Evolutionary conservation across 2,113 vertebrate genomes (phyloP), one percentile per base, ranked within the genome.

Genomic region (Nymphicus hollandicus): DNA sequence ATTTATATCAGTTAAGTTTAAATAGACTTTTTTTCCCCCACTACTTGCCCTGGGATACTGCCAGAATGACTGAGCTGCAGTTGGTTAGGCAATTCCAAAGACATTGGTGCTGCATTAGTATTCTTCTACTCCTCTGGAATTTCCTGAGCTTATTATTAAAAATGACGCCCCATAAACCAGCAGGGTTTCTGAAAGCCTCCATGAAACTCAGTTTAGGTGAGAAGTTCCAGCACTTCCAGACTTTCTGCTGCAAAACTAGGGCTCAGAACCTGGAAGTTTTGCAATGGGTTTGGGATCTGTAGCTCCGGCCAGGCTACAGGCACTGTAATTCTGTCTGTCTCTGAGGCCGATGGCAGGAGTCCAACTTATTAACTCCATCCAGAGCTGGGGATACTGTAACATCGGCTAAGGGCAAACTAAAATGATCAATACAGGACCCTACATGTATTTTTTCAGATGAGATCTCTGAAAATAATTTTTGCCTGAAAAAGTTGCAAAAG

Each of bases 101-200:
- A 72, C 49, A 47, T 28, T 60, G 43, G 18, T 91, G 18, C 8
- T 93, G 22, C 55, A 12, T 78, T 93, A 82, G 20, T 63, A 24
- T 56, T 95, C 33, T 79, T 93, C 68, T 46, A 65, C 11, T 76
- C 8, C 43, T 73, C 58, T 43, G 56, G 63, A 95, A 93, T 94
- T 95, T 93, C 92, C 81, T 71, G 33, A 56, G 16, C 15, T 91
- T 88, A 53, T 76, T 96, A 94, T 96, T 97, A 89, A 95, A 93
- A 95, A 88, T 81, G 47, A 74, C 3, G 0, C 64, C 33, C 18
- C 65, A 81, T 93, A 95, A 95, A 92, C 33, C 83, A 93, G 77
- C n/a, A 88, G 49, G n/a, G 50, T 63, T 93, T 93, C 80, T 95
- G 77, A 86, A 97, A 89, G 46, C 6, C 20, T 29, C 8, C 55